A percentile compares a stretch with the other conserved stretches of the same genome.
Conservation (phyloP, 2,113 vertebrate species). For the Sula dactylatra region DNA sequence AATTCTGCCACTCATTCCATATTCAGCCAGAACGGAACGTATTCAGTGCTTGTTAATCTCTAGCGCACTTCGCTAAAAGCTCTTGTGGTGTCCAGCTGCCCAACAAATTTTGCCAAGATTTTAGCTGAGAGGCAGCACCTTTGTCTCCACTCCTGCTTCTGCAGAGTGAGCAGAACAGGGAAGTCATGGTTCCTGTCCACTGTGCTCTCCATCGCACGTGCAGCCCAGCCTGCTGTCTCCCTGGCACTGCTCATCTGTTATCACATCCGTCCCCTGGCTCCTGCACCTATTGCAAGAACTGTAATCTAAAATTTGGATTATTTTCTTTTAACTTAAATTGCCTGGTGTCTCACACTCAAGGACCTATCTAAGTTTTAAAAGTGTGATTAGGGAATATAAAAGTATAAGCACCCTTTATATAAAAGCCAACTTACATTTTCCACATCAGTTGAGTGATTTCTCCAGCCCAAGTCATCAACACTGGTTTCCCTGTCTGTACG, state of each 20-base stretch:
- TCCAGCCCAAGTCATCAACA: background rate
- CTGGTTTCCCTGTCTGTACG: background rate
- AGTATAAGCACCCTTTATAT: slow-evolving; percentile 68
- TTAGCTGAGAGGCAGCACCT: background rate
- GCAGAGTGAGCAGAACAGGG: background rate
- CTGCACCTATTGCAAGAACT: background rate
- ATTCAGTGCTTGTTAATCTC: background rate
- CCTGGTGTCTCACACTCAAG: background rate
- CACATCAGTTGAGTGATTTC: slow-evolving; percentile 35
- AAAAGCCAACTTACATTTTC: slow-evolving; percentile 62
- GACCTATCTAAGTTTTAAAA: slow-evolving; percentile 55
- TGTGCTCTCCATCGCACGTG: accelerated
- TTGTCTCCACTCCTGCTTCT: background rate
- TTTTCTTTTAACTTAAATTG: background rate
- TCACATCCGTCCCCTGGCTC: background rate
- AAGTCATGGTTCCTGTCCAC: background rate
- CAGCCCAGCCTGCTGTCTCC: background rate
- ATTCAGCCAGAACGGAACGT: background rate
- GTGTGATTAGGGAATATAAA: slow-evolving; percentile 14
- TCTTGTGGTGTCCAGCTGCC: background rate
- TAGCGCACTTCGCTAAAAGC: background rate
- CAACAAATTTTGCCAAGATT: background rate
- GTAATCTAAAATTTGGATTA: background rate
- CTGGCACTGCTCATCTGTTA: background rate
- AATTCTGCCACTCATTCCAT: background rate